Conservation (phyloP, 2,113 vertebrate species). For the Climacteris rufus region DNA sequence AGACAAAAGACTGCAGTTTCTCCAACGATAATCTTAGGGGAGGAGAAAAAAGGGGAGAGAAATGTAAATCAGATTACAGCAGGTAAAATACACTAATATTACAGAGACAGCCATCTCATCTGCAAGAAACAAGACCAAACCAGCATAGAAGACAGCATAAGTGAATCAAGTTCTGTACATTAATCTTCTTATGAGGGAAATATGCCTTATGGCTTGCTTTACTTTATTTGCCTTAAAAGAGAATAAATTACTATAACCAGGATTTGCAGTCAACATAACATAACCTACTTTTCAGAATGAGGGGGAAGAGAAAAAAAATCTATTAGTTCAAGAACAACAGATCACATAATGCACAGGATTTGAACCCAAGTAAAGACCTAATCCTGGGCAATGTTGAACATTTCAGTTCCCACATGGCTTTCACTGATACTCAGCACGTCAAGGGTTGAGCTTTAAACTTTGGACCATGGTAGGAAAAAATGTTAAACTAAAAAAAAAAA, state of each 20-base stretch:
- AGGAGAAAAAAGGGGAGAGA: constrained; percentile 57
- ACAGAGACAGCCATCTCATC: not conserved
- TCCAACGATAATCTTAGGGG: constrained; percentile 87
- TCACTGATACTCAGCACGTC: not conserved
- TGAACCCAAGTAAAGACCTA: not conserved
- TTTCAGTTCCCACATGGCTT: not conserved
- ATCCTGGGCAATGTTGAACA: not conserved
- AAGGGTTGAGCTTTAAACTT: not conserved
- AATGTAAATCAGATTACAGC: constrained; percentile 48
- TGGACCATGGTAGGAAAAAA: not conserved
- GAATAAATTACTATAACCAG: not conserved
- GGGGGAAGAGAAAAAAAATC: not conserved
- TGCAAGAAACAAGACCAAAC: not conserved
- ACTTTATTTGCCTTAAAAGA: not conserved
- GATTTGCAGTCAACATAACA: not conserved
- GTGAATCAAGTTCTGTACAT: not conserved
- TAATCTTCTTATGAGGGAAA: not conserved
- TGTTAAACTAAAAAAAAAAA: too few relatives aligned
- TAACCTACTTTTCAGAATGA: not conserved
- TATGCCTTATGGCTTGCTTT: not conserved
- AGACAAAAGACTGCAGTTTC: constrained; percentile 96
- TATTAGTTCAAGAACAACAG: not conserved
- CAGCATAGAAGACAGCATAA: not conserved
- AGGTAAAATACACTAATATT: not conserved
- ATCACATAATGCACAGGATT: not conserved